Evolutionary conservation across 2,113 vertebrate species (phyloP), one percentile per base, ranked within the genome.

Genomic region (Dasyornis broadbenti): DNA sequence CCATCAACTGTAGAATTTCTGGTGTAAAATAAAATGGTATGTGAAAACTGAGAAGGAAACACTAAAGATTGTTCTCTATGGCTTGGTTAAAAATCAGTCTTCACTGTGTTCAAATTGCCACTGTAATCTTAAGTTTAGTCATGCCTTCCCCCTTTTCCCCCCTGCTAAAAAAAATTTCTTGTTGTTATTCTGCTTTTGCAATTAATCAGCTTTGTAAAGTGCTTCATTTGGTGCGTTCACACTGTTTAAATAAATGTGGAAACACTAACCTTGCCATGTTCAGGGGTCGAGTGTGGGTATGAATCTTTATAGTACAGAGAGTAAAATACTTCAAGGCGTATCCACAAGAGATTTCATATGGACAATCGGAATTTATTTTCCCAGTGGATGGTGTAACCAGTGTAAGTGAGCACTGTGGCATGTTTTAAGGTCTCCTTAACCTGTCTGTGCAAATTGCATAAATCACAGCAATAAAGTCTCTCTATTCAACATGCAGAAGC

Each of bases 391-490:
- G 96, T 97, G 96, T 97, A 97, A 95, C 95, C 93, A 76, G 92
- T 97, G 95, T 92, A 97, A 98, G 97, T 85, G 96, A 97, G 96
- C 91, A 71, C 96, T 91, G 93, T 97, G 97, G 94, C 96, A 96
- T 98, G 98, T 98, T 98, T 98, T 98, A 97, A 98, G 95, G 95
- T 98, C 98, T 98, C 96, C 97, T 98, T 98, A 98, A 98, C 98
- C 97, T 98, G 98, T 98, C 98, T 98, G 94, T 89, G 96, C 98
- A 98, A 98, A 99, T 98, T 98, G 98, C 98, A 99, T 99, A 99
- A 99, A 99, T 99, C 98, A 99, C 89, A 47, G 98, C 97, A 97
- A 98, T 99, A 99, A 99, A 99, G 97, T 98, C 96, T 95, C 97
- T 90, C 94, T 97, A 98, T 98, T 98, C 98, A 99, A 94, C 96